These are phyloP conservation scores for Ommatoiulus sabulosus DNA, from an alignment of 2,888 invertebrate species.

Conservation along the genomic window DNA sequence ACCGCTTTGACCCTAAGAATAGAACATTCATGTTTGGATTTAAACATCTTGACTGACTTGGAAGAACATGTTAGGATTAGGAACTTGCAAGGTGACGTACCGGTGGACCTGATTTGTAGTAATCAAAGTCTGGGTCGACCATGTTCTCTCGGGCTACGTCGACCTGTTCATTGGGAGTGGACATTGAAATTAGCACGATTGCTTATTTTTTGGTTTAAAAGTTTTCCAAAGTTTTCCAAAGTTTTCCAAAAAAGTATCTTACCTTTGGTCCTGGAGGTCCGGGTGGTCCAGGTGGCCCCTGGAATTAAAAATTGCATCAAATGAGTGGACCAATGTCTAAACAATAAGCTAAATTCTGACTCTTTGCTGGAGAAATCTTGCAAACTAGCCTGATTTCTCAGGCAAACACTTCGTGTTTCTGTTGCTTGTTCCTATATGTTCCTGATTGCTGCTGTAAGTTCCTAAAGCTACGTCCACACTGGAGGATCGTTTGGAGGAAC, in stretches of 20 bases:
- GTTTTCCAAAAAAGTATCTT: too few species aligned
- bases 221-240: too few species aligned
- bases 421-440: too few species aligned
- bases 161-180: not conserved
- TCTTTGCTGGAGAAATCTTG: too few species aligned
- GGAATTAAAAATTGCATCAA: slow-evolving; percentile 56
- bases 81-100: slow-evolving; percentile 11
- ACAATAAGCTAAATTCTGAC: too few species aligned
- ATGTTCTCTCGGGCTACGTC: slow-evolving; percentile 31
- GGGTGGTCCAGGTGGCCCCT: slow-evolving; percentile 67
- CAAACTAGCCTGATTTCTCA: too few species aligned
- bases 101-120: slow-evolving; percentile 55
- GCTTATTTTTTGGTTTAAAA: not conserved
- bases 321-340: too few species aligned
- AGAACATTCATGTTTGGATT: not conserved
- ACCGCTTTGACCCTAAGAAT: slow-evolving; percentile 66
- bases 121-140: slow-evolving; percentile 55
- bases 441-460: too few species aligned
- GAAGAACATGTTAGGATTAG: not conserved
- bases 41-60: not conserved
- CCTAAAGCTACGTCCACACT: too few species aligned
- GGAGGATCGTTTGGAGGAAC: too few species aligned
- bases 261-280: slow-evolving; percentile 63
- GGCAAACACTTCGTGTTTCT: too few species aligned
- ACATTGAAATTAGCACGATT: not conserved